Percentiles rank a stretch among this genome's conserved stretches.
Conservation (phyloP, 1,140 invertebrate species). For the Parasteatoda tepidariorum region DNA sequence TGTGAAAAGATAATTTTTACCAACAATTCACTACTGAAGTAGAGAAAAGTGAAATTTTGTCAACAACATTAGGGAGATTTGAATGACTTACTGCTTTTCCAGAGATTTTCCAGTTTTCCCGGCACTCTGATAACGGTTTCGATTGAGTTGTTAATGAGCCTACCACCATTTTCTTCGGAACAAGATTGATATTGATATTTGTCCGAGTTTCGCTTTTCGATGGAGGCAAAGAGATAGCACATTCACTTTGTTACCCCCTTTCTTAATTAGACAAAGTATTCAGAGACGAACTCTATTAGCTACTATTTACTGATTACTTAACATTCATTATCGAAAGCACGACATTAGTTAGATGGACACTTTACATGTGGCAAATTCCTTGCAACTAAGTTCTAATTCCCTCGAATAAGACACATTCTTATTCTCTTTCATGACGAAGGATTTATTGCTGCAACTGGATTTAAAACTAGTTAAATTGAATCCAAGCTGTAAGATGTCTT, state of each 20-base stretch:
- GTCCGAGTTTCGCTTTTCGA: conserved; percentile 28
- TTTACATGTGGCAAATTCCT: conserved; percentile 40
- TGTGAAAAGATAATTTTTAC: too few relatives aligned
- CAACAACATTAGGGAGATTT: too few relatives aligned
- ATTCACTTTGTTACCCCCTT: conserved; percentile 26
- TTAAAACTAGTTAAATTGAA: conserved; percentile 23
- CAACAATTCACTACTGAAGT: too few relatives aligned
- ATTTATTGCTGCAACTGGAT: not conserved
- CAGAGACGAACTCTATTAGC: conserved; percentile 52
- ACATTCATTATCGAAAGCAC: conserved; percentile 48
- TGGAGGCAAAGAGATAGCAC: conserved; percentile 14
- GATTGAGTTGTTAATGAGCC: conserved; percentile 19
- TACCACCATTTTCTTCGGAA: conserved; percentile 42
- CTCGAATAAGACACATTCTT: conserved; percentile 40
- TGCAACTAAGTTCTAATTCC: conserved; percentile 39
- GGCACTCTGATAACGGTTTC: too few relatives aligned
- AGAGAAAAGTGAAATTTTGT: too few relatives aligned
- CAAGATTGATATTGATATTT: conserved; percentile 56
- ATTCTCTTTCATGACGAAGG: too few relatives aligned
- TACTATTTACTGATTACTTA: conserved; percentile 59
- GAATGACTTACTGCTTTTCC: too few relatives aligned
- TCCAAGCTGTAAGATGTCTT: not conserved
- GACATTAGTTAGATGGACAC: conserved; percentile 56
- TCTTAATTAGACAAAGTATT: conserved; percentile 55
- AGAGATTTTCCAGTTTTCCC: too few relatives aligned